Conservation (phyloP, 2,888 invertebrate species). For the Latheticus oryzae region DNA sequence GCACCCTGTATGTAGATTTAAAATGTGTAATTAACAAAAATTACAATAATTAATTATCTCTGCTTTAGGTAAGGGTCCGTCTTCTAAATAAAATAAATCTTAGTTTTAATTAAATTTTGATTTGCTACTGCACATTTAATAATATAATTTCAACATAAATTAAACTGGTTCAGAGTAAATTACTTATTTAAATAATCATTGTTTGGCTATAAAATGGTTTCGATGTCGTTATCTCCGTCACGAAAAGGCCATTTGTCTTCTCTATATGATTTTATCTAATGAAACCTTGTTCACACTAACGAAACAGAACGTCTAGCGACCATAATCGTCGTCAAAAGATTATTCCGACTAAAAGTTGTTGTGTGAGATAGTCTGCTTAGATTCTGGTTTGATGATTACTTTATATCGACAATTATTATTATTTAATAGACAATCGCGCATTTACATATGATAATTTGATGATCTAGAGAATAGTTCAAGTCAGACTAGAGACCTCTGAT, state of each 20-base stretch:
- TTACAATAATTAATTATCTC: conserved; percentile 39
- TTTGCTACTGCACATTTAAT: conserved; percentile 40
- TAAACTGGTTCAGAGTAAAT: conserved; percentile 38
- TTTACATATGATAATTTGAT: conserved; percentile 34
- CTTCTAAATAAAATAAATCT: conserved; percentile 35
- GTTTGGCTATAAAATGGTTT: conserved; percentile 38
- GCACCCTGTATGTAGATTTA: conserved; percentile 25
- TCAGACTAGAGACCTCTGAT: conserved; percentile 1
- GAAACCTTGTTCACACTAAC: conserved; percentile 49
- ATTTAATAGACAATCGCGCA: conserved; percentile 42
- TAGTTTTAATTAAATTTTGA: conserved; percentile 44
- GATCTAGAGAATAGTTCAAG: conserved; percentile 15
- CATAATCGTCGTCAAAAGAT: conserved; percentile 6
- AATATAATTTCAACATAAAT: conserved; percentile 38
- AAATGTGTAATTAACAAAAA: conserved; percentile 36
- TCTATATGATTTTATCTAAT: conserved; percentile 51
- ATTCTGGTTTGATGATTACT: conserved; percentile 39
- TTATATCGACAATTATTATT: conserved; percentile 41
- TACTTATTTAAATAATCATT: conserved; percentile 43
- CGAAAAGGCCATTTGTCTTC: conserved; percentile 53
- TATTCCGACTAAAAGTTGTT: conserved; percentile 4
- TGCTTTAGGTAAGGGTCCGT: conserved; percentile 19
- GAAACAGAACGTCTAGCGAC: conserved; percentile 14
- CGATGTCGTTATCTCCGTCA: conserved; percentile 49
- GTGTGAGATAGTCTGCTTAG: conserved; percentile 39